These are phyloP conservation scores for Troides helena DNA, from an alignment of 2,888 invertebrate species.

Conservation along the genomic window DNA sequence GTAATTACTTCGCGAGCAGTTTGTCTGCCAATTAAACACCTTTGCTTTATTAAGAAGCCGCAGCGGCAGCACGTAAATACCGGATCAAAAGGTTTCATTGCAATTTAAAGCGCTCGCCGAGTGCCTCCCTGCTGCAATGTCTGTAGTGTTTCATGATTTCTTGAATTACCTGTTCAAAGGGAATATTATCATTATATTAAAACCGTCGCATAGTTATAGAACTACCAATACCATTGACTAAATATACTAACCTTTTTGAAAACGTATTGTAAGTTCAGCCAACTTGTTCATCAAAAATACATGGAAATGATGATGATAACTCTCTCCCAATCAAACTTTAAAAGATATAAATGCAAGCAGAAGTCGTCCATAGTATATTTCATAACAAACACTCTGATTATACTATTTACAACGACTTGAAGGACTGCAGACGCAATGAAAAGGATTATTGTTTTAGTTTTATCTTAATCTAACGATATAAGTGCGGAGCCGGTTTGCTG, in stretches of 20 bases:
- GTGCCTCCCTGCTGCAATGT: conserved; percentile 31
- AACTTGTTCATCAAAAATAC: too few relatives aligned
- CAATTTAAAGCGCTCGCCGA: conserved; percentile 42
- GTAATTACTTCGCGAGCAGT: conserved; percentile 78
- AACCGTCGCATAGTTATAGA: too few relatives aligned
- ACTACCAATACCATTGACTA: too few relatives aligned
- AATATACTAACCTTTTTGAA: too few relatives aligned
- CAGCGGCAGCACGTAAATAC: conserved; percentile 56
- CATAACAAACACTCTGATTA: conserved; percentile 59
- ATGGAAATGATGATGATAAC: too few relatives aligned
- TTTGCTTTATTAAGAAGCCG: conserved; percentile 79
- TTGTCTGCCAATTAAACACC: conserved; percentile 81
- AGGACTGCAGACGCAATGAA: conserved; percentile 66
- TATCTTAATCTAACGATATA: conserved; percentile 77
- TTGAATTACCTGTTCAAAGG: conserved; percentile 5
- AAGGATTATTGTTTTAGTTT: conserved; percentile 80
- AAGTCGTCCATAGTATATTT: conserved; percentile 15
- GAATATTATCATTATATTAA: background rate
- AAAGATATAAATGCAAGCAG: conserved; percentile 35
- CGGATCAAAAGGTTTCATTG: conserved; percentile 49
- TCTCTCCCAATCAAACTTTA: background rate
- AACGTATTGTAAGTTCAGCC: too few relatives aligned
- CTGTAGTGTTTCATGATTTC: conserved; percentile 32
- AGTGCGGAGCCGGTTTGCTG: conserved; percentile 52
- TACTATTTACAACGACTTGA: conserved; percentile 61